Evolutionary conservation across 2,797 vertebrate species (phyloP), one percentile per base, ranked within the genome.

Genomic region (Sebastolobus altivelis): DNA sequence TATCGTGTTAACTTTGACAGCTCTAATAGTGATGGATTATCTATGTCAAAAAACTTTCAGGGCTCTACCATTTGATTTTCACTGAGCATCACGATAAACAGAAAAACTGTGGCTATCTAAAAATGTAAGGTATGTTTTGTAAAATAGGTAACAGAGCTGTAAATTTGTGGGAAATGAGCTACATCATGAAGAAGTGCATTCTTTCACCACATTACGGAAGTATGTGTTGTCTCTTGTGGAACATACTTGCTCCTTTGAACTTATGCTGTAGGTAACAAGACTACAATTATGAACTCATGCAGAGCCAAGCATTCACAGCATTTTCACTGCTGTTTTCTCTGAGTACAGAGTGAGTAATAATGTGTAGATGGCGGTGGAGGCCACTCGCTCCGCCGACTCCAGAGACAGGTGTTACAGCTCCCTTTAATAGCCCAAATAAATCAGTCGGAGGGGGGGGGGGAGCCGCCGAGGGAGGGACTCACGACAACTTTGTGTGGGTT

Each of bases 371-470:
- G 27, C 49, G 65, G 55, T 40, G 40, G 69, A 81, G 79, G 65
- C 78, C 25, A 35, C 33, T 80, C 0, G 58, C 70, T 76, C 68
- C 5, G 4, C 58, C 11, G 6, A 66, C 75, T 70, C 67, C 55
- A 67, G 18, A 81, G 81, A 72, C 87, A 87, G 90, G 87, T 88
- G 86, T 84, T 88, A 35, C 55, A 40, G 75, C 87, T 89, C 81
- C 38, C 35, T 84, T 73, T 87, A 92, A 92, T 38, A 8, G 88
- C 70, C 77, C 52, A 75, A 79, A 92, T 91, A 88, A 91, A 91
- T 92, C 89, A 89, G 87, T 20, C 2, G 1, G 46, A 56, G 72
- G 67, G 67, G 82, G 78, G 2, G 52, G 60, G 65, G 66, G 65
- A 49, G 82, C 80, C 67, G 52, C 69, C 1, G 22, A 62, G 70